A percentile compares a stretch with the other conserved stretches of the same genome.
Conservation (phyloP, 2,888 invertebrate species). For the Athrips mouffetella region DNA sequence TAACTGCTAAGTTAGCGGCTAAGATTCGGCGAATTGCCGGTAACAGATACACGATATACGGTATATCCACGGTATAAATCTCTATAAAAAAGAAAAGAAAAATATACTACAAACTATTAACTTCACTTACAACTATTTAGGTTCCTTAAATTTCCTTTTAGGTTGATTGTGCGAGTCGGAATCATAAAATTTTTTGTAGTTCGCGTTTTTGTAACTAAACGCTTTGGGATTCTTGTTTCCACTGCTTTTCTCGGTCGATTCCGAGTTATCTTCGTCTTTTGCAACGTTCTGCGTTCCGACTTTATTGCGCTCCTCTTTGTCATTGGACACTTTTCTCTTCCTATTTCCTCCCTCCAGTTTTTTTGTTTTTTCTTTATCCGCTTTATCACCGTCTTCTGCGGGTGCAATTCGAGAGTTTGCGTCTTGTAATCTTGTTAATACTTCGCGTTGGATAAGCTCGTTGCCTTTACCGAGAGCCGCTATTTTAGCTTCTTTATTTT, state of each 20-base stretch:
- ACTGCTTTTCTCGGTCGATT: slow-evolving; percentile 27
- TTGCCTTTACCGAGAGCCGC: slow-evolving; percentile 49
- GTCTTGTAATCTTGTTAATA: slow-evolving; percentile 45
- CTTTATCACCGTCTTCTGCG: slow-evolving; percentile 26
- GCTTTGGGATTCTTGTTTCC: slow-evolving; percentile 30
- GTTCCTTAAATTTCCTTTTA: slow-evolving; percentile 52
- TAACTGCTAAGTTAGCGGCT: too few species aligned
- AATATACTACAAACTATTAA: too few species aligned
- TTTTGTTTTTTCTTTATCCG: slow-evolving; percentile 5
- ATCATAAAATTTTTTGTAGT: slow-evolving; percentile 55
- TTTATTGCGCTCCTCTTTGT: slow-evolving; percentile 31
- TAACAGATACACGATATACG: too few species aligned
- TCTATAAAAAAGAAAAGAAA: slow-evolving; percentile 14
- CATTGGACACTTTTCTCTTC: slow-evolving; percentile 9
- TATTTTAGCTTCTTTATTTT: slow-evolving; percentile 57
- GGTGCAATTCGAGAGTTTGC: slow-evolving; percentile 37
- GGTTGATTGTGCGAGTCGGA: slow-evolving; percentile 42
- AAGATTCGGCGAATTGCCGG: too few species aligned
- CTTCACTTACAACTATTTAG: too few species aligned
- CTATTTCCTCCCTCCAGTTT: slow-evolving; percentile 11
- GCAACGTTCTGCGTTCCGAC: slow-evolving; percentile 22
- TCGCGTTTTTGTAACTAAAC: slow-evolving; percentile 45
- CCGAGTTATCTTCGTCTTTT: slow-evolving; percentile 22
- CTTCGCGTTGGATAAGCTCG: slow-evolving; percentile 51
- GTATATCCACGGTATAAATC: slow-evolving; percentile 42